A percentile compares a stretch with the other conserved stretches of the same genome.
phyloP scores from a whole-genome alignment of 2,797 vertebrate genomes.

The Potorous gilbertii region DNA sequence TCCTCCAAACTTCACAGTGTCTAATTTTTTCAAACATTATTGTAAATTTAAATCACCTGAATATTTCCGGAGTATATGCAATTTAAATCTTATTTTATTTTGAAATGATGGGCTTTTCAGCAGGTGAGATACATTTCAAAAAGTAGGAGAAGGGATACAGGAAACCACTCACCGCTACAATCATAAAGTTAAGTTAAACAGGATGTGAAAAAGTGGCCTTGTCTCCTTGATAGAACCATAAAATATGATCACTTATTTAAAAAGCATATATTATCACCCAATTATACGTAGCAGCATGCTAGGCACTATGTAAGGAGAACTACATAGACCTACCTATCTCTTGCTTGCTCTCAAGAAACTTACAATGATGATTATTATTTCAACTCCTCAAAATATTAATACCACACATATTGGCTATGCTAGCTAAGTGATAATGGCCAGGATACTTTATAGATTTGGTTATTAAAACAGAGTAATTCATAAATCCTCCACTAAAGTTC shows the following conservation, averaged over 20 bases:
- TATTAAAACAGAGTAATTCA: neutral
- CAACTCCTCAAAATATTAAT: neutral
- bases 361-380: neutral
- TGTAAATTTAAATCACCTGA: neutral
- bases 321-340: neutral
- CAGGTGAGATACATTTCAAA: neutral
- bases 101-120: neutral
- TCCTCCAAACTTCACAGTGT: neutral
- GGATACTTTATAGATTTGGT: neutral
- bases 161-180: neutral
- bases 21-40: neutral
- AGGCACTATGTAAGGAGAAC: neutral
- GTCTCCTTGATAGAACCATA: neutral
- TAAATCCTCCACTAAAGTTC: neutral
- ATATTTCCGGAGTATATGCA: neutral
- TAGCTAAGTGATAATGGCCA: neutral
- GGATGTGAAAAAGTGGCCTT: neutral
- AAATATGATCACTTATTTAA: neutral
- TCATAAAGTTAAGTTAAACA: neutral
- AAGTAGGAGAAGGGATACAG: neutral
- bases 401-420: neutral
- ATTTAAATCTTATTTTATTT: neutral
- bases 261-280: neutral
- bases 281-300: neutral
- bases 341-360: neutral